A percentile compares a stretch with the other conserved stretches of the same genome.
These are phyloP conservation scores for Xerus inauris DNA, from an alignment of 2,113 vertebrate genomes.

Conservation along the genomic window DNA sequence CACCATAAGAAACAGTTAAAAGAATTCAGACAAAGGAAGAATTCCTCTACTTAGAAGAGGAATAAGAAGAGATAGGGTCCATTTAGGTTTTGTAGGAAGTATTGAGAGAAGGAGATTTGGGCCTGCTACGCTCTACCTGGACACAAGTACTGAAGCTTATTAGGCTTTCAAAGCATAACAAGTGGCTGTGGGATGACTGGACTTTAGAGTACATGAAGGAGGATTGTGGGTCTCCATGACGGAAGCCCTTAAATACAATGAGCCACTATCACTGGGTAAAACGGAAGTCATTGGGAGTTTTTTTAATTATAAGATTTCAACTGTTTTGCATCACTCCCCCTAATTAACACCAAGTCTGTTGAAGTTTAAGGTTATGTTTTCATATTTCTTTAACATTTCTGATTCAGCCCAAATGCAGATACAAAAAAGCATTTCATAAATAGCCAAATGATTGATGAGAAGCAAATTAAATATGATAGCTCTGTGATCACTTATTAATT, in stretches of 20 bases:
- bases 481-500: background rate
- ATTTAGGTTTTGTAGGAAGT: background rate
- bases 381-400: background rate
- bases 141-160: background rate
- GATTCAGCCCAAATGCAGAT: background rate
- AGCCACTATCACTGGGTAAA: background rate
- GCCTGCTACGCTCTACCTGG: background rate
- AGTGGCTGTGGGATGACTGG: background rate
- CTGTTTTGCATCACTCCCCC: background rate
- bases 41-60: background rate
- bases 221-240: background rate
- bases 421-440: constrained; percentile 1
- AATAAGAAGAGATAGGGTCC: background rate
- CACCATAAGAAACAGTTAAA: background rate
- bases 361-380: background rate
- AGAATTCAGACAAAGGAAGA: constrained; percentile 11
- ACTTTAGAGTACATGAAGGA: background rate
- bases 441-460: background rate
- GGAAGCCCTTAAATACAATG: background rate
- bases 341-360: background rate
- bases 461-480: background rate
- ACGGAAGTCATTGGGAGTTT: background rate
- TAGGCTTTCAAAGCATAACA: background rate
- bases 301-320: background rate
- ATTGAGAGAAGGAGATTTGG: background rate